Evolutionary conservation across 1,140 invertebrate species (phyloP), one percentile per base, ranked within the genome.

Genomic region (Drosophila ironensis): DNA sequence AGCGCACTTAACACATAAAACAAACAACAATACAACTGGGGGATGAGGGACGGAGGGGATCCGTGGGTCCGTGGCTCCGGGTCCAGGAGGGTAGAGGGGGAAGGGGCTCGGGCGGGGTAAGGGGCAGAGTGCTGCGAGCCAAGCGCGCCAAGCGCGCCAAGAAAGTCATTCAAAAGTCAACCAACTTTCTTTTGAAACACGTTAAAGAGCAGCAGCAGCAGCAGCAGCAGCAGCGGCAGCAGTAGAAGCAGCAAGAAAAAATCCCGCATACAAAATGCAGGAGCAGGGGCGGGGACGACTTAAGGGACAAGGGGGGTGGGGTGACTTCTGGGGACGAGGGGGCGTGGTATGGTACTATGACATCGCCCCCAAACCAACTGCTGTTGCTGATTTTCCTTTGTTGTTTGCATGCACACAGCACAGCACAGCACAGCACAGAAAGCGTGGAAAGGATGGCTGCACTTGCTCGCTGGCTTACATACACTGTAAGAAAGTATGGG

Each of bases 81-180:
- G n/a, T n/a, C n/a, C n/a, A n/a, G 4, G 3, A 0, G 6, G 48
- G 3, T 9, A 6, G n/a, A 11, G 7, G 37, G 44, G 11, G 11
- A 9, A 3, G 11, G 20, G 27, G 11, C 22, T 3, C 27, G 2
- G 9, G 19, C 0, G 1, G 3, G 37, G 11, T 11, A 14, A 5
- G n/a, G 12, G 28, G 9, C 8, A 8, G 35, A 60, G 54, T 51
- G 48, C 41, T 44, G 52, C 45, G 48, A 48, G 52, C 44, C 52
- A 56, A 59, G 74, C 59, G 72, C 64, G 52, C 44, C 52, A 56
- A 59, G 74, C 59, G 72, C 64, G 68, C 56, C 78, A 84, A 71
- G 77, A 87, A 82, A 87, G 82, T 87, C 82, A 87, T 87, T 87
- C 82, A 87, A 87, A 87, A 87, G 82, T 87, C 82, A 87, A 87